phyloP scores from a whole-genome alignment of 2,113 vertebrate species.

The Anguilla rostrata region DNA sequence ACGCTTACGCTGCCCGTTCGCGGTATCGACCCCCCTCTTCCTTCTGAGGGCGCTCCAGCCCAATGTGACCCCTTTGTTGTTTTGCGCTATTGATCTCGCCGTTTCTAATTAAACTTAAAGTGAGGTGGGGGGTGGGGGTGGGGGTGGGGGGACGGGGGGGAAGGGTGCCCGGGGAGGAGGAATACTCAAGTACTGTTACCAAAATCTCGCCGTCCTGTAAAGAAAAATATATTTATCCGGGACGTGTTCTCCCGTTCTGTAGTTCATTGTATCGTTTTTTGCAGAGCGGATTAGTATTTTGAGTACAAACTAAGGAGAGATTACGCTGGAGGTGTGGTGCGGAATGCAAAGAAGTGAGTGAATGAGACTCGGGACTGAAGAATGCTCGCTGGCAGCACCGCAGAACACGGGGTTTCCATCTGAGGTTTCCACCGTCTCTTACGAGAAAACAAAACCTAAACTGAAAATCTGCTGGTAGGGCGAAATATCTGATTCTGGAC shows the following conservation, averaged over 20 bases:
- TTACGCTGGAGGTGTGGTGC: neutral
- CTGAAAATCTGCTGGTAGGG: constrained; percentile 5
- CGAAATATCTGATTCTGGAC: constrained; percentile 18
- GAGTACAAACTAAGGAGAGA: neutral
- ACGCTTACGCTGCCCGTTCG: neutral
- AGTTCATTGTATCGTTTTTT: neutral
- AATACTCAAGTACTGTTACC: neutral
- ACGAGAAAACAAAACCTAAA: neutral
- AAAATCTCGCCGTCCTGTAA: neutral
- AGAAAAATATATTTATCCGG: neutral
- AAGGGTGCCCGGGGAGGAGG: neutral
- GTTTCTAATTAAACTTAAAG: neutral
- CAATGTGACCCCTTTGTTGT: neutral
- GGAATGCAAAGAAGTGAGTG: neutral
- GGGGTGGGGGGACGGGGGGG: neutral
- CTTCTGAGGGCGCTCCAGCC: neutral
- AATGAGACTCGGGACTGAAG: neutral
- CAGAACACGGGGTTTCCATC: neutral
- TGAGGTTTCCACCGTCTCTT: neutral
- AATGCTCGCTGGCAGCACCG: neutral
- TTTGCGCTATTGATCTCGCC: neutral
- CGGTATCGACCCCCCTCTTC: neutral
- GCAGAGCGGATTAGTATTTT: neutral
- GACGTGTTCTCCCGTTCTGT: neutral
- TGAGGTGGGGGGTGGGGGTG: neutral